Evolutionary conservation across 2,113 vertebrate genomes (phyloP), one percentile per base, ranked within the genome.

Genomic region (Scatophagus argus): DNA sequence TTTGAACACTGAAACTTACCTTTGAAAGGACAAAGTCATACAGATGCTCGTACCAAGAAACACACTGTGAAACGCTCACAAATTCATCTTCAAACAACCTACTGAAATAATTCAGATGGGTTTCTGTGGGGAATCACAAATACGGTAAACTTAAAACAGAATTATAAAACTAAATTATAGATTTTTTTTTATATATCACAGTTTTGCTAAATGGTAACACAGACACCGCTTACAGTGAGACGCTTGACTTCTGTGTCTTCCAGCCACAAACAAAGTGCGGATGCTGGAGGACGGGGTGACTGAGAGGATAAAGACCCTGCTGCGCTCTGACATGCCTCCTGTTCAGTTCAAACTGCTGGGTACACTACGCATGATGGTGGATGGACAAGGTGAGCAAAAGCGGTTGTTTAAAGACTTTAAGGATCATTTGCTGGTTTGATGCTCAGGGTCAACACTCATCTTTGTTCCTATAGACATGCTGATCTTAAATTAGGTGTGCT

Each of bases 311-410:
- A 94, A 95, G 89, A 88, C 83, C 1, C 93, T 97, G 8, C 92
- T 97, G 23, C 93, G 93, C 39, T 95, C 96, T 0, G 95, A 97
- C 89, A 95, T 95, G 89, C 95, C 96, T 2, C 96, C 96, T 0
- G 95, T 94, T 55, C 96, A 96, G 82, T 96, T 96, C 62, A 97
- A 96, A 70, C 94, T 97, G 8, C 92, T 97, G 5, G 96, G 94
- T 1, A 97, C 96, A 0, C 66, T 97, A 3, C 94, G 96, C 29
- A 96, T 95, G 93, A 89, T 97, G 92, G 95, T 95, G 85, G 96
- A 97, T 4, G 96, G 96, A 5, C 96, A 96, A 93, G 96, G 96
- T 97, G 68, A 78, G 73, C 16, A 38, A 1, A 13, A 13, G 36
- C 19, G 8, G 13, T 4, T 3, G 4, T 43, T 27, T 39, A 6